Conservation (phyloP, 2,113 vertebrate genomes). For the Australoheros scitulus region DNA sequence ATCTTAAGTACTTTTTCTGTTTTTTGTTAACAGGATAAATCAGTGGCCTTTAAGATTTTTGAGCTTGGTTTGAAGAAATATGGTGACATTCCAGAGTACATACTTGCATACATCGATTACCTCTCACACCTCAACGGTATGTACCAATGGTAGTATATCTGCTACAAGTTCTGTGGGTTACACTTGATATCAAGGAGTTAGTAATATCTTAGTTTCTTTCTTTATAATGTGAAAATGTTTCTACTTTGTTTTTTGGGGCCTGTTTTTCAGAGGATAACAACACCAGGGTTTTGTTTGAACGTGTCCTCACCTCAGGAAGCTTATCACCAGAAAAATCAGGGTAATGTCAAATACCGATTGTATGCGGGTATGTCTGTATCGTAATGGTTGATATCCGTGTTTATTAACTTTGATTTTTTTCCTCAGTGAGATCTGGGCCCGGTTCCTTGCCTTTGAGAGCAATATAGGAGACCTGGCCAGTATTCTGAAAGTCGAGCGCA, state of each 20-base stretch:
- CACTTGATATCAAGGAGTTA: not conserved
- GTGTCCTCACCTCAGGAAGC: slow-evolving; percentile 97
- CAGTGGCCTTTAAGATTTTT: slow-evolving; percentile 99
- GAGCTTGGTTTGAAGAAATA: slow-evolving; percentile 99
- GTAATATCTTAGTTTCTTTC: not conserved
- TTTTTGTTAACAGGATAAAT: slow-evolving; percentile 88
- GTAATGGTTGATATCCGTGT: not conserved
- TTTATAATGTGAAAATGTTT: not conserved
- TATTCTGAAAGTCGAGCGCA: slow-evolving; percentile 96
- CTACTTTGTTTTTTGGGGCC: not conserved
- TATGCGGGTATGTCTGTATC: not conserved
- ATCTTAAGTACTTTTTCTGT: not conserved
- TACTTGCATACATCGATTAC: slow-evolving; percentile 98
- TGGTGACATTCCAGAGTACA: slow-evolving; percentile 98
- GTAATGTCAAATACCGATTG: slow-evolving; percentile 69
- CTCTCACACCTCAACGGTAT: slow-evolving; percentile 98
- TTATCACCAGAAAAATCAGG: slow-evolving; percentile 98
- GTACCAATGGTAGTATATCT: not conserved
- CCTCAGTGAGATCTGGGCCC: slow-evolving; percentile 95
- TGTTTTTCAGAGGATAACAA: slow-evolving; percentile 94
- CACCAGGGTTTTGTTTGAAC: slow-evolving; percentile 98
- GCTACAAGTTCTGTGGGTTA: not conserved
- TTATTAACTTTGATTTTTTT: not conserved
- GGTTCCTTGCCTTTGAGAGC: slow-evolving; percentile 97
- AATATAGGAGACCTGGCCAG: slow-evolving; percentile 98